Base-by-base conservation (phyloP, 2,888 invertebrate genomes). In the Brachypalpus laphriformis region DNA sequence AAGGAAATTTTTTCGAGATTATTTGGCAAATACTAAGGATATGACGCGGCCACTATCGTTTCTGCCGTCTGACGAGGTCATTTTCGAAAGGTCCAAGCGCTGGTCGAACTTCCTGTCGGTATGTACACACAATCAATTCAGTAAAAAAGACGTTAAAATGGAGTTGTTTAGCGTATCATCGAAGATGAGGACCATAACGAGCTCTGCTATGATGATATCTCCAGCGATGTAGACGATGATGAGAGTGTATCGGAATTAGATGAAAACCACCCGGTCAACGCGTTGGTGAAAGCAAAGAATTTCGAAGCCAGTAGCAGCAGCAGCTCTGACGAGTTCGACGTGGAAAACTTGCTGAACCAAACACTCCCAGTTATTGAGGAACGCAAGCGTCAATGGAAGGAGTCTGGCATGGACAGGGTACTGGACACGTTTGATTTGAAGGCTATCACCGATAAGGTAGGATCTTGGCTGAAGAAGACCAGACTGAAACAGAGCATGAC, bases 361-460 rank as follows among this genome's bases (percentile, higher is more conserved):
- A 91, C 91, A 0, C 22, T 89, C 11, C 91, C 91, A 2, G 82
- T 90, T 2, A 80, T 91, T 0, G 86, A 88, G 31, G 90, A 90
- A 57, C 89, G 90, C 59, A 87, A 88, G 40, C 89, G 91, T 5
- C 90, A 89, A 56, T 89, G 90, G 88, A 88, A 89, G 28, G 89
- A 88, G 47, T 88, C 89, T 0, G 91, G 92, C 0, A 75, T 91
- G 22, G 88, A 91, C 22, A 87, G 87, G 2, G 88, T 91, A 8
- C 75, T 91, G 0, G 87, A 89, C 34, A 89, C 91, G 0, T 91
- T 91, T 45, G 90, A 91, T 83, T 86, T 87, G 0, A 82, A 89
- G 18, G 87, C 90, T 71, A 91, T 91, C 2, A 89, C 90, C 34
- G 85, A 88, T 14, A 89, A 90, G 51, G 90, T 91, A 1, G 90